These are phyloP conservation scores for Enoplosus armatus DNA, from an alignment of 2,797 vertebrate species.

Conservation along the genomic window DNA sequence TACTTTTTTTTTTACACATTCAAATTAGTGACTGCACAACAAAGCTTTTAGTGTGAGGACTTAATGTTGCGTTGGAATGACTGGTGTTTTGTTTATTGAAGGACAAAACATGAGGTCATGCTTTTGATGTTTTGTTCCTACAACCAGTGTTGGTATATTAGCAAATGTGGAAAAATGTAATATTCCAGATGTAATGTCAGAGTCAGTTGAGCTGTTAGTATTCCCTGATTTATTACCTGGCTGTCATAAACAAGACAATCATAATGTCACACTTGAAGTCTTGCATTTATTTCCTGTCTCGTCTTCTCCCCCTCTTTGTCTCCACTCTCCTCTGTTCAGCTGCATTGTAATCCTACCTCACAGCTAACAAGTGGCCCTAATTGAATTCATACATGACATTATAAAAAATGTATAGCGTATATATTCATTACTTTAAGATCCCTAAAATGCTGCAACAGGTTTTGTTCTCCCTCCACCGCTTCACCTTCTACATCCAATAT, in stretches of 20 bases:
- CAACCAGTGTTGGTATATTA: not conserved
- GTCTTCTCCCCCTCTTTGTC: slow-evolving; percentile 14
- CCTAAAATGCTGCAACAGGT: slow-evolving; percentile 22
- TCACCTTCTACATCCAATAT: slow-evolving; percentile 33
- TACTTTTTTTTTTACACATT: slow-evolving; percentile 1
- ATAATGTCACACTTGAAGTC: slow-evolving; percentile 19
- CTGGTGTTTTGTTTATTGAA: slow-evolving; percentile 19
- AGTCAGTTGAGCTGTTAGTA: slow-evolving; percentile 22
- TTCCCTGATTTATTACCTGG: slow-evolving; percentile 53
- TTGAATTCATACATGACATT: not conserved
- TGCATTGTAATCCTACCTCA: not conserved
- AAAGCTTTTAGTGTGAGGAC: slow-evolving; percentile 18
- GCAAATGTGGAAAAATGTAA: not conserved
- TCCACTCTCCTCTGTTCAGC: not conserved
- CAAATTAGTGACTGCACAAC: slow-evolving; percentile 22
- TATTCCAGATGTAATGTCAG: slow-evolving; percentile 4
- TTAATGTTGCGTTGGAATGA: slow-evolving; percentile 37
- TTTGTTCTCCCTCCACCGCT: slow-evolving; percentile 5
- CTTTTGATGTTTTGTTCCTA: slow-evolving; percentile 1
- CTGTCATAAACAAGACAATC: slow-evolving; percentile 42
- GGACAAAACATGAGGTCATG: slow-evolving; percentile 14
- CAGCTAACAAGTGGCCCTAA: slow-evolving; percentile 9
- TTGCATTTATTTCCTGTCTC: slow-evolving; percentile 13
- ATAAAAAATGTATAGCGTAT: not conserved
- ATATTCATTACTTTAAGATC: not conserved